Conservation (phyloP, 2,888 invertebrate species). For the Chrysodeixis includens region DNA sequence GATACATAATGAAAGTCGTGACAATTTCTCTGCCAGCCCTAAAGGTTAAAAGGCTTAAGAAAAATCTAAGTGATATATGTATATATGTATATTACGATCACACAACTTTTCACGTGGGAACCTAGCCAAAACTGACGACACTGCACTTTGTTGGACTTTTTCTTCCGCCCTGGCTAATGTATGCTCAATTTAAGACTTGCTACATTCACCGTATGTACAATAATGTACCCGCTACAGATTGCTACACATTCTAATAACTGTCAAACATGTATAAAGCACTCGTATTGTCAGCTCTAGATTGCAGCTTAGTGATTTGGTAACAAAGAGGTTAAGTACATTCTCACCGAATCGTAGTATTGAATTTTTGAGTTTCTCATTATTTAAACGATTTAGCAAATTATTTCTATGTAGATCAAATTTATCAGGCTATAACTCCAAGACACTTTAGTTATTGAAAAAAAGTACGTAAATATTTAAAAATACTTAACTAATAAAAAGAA, state of each 20-base stretch:
- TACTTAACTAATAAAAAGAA: no score
- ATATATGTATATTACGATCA: conserved; percentile 28
- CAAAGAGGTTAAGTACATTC: neutral
- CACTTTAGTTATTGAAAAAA: no score
- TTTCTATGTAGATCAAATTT: no score
- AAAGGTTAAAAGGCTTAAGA: conserved; percentile 23
- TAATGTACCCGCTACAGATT: neutral
- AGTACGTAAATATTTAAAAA: no score
- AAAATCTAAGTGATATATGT: conserved; percentile 30
- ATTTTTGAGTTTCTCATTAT: no score
- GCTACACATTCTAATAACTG: neutral
- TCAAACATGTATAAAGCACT: no score
- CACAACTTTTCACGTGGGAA: conserved; percentile 41
- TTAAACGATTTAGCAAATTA: no score
- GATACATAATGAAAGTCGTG: conserved; percentile 6
- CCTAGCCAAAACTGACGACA: conserved; percentile 50
- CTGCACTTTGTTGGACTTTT: conserved; percentile 25
- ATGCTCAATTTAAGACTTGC: conserved; percentile 34
- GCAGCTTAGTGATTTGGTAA: neutral
- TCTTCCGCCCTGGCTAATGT: conserved; percentile 27
- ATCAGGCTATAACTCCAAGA: no score
- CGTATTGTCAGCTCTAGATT: no score
- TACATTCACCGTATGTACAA: conserved; percentile 6
- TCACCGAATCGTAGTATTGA: no score
- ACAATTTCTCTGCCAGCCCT: conserved; percentile 11